Conservation (phyloP, 2,797 vertebrate genomes). For the Anableps anableps region DNA sequence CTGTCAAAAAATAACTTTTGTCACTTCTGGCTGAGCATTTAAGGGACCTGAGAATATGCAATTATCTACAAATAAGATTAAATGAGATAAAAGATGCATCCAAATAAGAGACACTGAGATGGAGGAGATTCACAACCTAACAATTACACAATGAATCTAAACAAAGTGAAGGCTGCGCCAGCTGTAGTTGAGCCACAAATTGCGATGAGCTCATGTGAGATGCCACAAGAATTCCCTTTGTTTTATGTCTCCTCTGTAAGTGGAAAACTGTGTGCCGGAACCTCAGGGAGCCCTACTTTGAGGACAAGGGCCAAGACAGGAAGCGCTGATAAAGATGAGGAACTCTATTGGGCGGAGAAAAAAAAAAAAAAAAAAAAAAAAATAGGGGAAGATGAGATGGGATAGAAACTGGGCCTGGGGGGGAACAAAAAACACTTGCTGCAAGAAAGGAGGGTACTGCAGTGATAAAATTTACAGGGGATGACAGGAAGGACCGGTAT, state of each 20-base stretch:
- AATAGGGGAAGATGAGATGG: conserved; percentile 3
- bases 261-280: conserved; percentile 45
- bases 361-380: conserved; percentile 12
- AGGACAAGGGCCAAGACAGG: conserved; percentile 31
- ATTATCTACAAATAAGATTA: not conserved
- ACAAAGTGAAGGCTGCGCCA: not conserved
- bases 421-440: not conserved
- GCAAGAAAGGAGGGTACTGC: conserved; percentile 5
- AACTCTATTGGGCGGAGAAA: not conserved
- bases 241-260: conserved; percentile 35
- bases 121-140: not conserved
- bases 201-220: conserved; percentile 54
- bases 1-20: conserved; percentile 22
- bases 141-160: not conserved
- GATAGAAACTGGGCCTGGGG: conserved; percentile 3
- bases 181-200: conserved; percentile 35
- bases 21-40: conserved; percentile 17
- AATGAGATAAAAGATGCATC: not conserved
- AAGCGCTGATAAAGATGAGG: conserved; percentile 36
- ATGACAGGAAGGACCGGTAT: conserved; percentile 20
- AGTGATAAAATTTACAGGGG: conserved; percentile 19
- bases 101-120: not conserved
- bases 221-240: conserved; percentile 40
- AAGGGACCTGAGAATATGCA: conserved; percentile 5
- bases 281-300: conserved; percentile 17